These are phyloP conservation scores for Scolopax rusticola DNA, from an alignment of 2,797 vertebrate species.

Conservation along the genomic window DNA sequence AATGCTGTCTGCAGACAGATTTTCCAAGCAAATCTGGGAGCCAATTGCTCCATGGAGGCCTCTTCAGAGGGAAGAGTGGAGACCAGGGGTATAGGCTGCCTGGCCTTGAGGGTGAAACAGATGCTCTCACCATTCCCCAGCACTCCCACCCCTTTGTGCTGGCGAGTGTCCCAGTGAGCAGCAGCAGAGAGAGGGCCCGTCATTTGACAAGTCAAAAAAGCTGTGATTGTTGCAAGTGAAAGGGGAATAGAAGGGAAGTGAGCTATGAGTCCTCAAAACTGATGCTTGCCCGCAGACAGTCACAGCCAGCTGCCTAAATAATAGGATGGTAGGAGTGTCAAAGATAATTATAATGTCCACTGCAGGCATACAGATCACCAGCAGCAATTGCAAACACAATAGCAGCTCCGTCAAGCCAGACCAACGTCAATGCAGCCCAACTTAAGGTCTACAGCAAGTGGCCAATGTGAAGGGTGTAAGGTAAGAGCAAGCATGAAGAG, in stretches of 20 bases:
- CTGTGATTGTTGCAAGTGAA: neutral
- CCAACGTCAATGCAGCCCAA: neutral
- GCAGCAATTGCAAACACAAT: neutral
- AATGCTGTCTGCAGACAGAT: neutral
- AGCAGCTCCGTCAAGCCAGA: neutral
- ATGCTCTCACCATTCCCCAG: neutral
- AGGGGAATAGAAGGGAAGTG: neutral
- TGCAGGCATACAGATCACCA: neutral
- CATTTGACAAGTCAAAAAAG: neutral
- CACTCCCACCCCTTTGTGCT: neutral
- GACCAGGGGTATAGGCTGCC: neutral
- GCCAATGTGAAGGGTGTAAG: neutral
- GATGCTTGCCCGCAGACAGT: fast-evolving
- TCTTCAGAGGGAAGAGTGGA: too few species aligned
- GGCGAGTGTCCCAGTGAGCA: neutral
- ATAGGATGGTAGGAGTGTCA: neutral
- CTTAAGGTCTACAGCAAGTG: neutral
- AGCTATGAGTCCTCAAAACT: neutral
- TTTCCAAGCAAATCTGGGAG: neutral
- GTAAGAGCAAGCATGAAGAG: neutral
- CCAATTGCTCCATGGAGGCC: neutral
- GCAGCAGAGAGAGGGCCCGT: neutral
- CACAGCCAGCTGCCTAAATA: neutral
- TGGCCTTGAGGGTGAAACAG: fast-evolving
- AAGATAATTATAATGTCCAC: neutral